These are phyloP conservation scores for Agrotis clavis DNA, from an alignment of 2,888 invertebrate genomes.

Conservation along the genomic window DNA sequence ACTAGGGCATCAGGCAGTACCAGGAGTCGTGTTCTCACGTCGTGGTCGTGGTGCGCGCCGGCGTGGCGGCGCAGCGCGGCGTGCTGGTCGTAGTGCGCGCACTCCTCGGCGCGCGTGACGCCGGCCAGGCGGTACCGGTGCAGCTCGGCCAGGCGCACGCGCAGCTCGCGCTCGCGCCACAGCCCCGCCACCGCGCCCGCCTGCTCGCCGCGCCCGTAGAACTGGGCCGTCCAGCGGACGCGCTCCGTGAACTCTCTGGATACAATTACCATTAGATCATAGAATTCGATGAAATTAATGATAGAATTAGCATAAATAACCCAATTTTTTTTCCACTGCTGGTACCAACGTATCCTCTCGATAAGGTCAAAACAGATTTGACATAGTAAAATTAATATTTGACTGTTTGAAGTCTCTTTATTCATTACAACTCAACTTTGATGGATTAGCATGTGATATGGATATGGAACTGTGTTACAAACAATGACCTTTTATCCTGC, in stretches of 20 bases:
- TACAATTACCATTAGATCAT: no score
- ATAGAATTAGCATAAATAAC: background rate
- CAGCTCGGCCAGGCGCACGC: constrained; percentile 95
- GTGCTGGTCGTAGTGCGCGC: constrained; percentile 78
- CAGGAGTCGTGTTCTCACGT: constrained; percentile 90
- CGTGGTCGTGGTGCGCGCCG: constrained; percentile 72
- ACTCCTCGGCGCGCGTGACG: constrained; percentile 91
- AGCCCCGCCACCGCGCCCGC: constrained; percentile 94
- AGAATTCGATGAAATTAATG: no score
- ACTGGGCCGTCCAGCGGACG: constrained; percentile 96
- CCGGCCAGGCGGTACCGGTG: constrained; percentile 96
- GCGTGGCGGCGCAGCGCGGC: constrained; percentile 88
- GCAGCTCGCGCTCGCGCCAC: constrained; percentile 96
- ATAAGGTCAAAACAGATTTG: no score
- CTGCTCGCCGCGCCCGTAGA: constrained; percentile 96
- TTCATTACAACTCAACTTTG: no score
- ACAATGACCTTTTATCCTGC: no score
- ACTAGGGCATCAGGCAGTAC: constrained; percentile 65
- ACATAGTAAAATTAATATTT: no score
- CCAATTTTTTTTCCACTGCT: background rate
- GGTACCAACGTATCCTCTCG: background rate
- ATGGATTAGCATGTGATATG: no score
- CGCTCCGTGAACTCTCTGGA: constrained; percentile 96
- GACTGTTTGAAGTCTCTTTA: background rate
- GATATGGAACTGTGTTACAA: no score